Conservation (phyloP, 2,797 vertebrate species). For the Silurus lanzhouensis region DNA sequence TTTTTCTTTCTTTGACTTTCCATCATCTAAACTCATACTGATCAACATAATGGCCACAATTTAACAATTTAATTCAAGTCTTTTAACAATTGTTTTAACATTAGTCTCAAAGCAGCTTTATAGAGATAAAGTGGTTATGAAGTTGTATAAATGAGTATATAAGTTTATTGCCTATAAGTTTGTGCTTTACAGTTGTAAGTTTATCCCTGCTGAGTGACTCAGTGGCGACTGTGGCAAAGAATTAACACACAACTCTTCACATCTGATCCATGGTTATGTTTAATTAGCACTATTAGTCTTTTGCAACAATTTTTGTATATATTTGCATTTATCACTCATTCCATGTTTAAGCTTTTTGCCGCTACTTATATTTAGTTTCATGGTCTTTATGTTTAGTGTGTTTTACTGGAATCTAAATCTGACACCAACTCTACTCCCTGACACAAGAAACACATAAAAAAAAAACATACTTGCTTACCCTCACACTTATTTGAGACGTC, state of each 20-base stretch:
- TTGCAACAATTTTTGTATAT: neutral
- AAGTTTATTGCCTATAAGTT: no score
- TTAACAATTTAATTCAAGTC: neutral
- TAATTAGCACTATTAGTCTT: neutral
- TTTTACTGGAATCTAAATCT: neutral
- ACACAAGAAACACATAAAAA: neutral
- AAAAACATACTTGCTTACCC: conserved; percentile 59
- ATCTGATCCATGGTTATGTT: neutral
- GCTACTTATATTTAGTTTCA: neutral
- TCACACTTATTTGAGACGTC: conserved; percentile 76
- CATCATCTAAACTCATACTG: neutral
- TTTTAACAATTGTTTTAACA: no score
- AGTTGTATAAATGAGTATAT: no score
- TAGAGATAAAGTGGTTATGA: no score
- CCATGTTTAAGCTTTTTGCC: neutral
- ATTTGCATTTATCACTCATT: neutral
- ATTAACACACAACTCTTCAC: neutral
- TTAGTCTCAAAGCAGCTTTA: no score
- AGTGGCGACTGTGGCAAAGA: no score
- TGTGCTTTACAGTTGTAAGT: no score
- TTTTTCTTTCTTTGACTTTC: neutral
- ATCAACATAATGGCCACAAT: neutral
- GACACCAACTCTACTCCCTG: neutral
- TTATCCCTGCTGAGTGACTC: no score
- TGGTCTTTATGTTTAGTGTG: neutral